Conservation (phyloP, 2,888 invertebrate species). For the Flexamia atlantica region DNA sequence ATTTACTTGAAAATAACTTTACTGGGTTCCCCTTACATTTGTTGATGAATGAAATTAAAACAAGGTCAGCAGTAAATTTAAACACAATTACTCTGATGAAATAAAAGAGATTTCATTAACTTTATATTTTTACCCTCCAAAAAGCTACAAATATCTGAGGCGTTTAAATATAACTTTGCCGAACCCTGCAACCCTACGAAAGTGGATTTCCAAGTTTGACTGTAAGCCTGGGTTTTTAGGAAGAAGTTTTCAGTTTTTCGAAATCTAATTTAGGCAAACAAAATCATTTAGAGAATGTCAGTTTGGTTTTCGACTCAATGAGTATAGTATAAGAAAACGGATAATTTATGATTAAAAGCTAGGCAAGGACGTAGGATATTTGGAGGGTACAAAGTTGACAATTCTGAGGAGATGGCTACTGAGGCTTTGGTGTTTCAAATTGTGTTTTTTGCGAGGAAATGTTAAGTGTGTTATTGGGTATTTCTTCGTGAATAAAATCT, state of each 20-base stretch:
- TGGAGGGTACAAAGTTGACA: constrained; percentile 13
- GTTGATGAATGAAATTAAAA: too few relatives aligned
- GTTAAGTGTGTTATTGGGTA: constrained; percentile 37
- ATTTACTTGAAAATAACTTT: too few relatives aligned
- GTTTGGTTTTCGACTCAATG: too few relatives aligned
- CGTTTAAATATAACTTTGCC: background rate
- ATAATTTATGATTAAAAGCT: too few relatives aligned
- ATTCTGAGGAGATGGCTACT: background rate
- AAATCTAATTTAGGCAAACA: background rate
- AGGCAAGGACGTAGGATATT: background rate
- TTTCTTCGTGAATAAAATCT: constrained; percentile 41
- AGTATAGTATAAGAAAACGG: too few relatives aligned
- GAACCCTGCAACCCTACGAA: background rate
- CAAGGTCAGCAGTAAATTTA: too few relatives aligned
- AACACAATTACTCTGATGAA: too few relatives aligned
- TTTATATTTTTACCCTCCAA: background rate
- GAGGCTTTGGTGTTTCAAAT: constrained; percentile 35
- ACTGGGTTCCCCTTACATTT: too few relatives aligned
- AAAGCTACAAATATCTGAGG: background rate
- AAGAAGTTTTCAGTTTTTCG: background rate
- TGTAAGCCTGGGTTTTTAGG: background rate
- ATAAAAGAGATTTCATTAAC: background rate
- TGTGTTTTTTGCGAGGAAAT: background rate
- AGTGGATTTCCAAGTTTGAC: background rate
- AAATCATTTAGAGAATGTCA: background rate